Conservation (phyloP, 2,113 vertebrate genomes). For the Paratilapia polleni region DNA sequence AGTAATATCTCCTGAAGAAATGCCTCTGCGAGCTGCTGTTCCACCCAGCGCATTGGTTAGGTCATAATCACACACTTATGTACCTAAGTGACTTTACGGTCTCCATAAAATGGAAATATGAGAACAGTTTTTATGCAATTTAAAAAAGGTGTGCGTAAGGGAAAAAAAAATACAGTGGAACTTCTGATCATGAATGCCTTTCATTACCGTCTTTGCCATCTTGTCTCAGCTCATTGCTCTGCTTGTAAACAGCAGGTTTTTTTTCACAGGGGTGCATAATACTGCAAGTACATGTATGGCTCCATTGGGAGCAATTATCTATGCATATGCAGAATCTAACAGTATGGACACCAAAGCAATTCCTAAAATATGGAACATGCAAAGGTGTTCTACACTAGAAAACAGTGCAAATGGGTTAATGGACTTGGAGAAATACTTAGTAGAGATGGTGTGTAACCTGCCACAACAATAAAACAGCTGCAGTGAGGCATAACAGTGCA, state of each 20-base stretch:
- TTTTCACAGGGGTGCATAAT: neutral
- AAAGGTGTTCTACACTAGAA: conserved; percentile 17
- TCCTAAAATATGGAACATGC: conserved; percentile 35
- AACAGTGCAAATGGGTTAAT: conserved; percentile 22
- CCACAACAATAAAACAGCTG: conserved; percentile 15
- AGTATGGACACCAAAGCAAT: conserved; percentile 21
- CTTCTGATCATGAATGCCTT: conserved; percentile 34
- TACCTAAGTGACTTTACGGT: conserved; percentile 57
- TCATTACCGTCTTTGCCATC: conserved; percentile 32
- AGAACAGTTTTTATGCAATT: conserved; percentile 44
- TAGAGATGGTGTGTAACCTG: neutral
- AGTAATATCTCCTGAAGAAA: conserved; percentile 57
- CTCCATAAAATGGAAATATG: conserved; percentile 65
- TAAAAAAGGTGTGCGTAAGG: conserved; percentile 39
- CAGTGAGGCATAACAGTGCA: conserved; percentile 17
- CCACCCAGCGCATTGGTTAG: conserved; percentile 21
- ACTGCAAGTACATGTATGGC: neutral
- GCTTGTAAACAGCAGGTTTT: conserved; percentile 33
- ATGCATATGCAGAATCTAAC: conserved; percentile 14
- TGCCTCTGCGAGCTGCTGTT: conserved; percentile 23
- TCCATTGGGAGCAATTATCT: conserved; percentile 48
- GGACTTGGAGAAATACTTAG: conserved; percentile 12
- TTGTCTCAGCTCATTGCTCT: conserved; percentile 47
- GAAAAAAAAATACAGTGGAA: conserved; percentile 34
- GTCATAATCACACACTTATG: conserved; percentile 60